Percentiles rank a stretch among this genome's conserved stretches.
These are phyloP conservation scores for Chionodraco myersi DNA, from an alignment of 2,113 vertebrate genomes.

Conservation along the genomic window DNA sequence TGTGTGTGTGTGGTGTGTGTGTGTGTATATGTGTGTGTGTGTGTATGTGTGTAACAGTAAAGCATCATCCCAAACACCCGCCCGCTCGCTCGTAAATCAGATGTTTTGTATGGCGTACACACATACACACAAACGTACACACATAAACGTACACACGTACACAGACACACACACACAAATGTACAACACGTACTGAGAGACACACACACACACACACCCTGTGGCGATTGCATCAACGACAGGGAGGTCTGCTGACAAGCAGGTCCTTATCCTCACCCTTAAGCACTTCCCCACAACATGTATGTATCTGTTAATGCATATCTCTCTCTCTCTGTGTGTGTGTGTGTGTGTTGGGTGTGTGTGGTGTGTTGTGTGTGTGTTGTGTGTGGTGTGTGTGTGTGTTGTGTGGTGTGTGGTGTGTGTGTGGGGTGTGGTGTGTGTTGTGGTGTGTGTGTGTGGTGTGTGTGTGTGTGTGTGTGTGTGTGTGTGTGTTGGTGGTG, in stretches of 20 bases:
- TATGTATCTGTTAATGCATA: background rate
- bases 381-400: background rate
- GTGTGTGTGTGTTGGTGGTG: background rate
- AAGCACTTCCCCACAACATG: constrained; percentile 48
- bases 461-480: background rate
- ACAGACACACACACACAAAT: constrained; percentile 12
- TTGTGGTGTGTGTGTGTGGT: constrained; percentile 11
- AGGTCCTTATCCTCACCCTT: constrained; percentile 56
- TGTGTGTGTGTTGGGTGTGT: constrained; percentile 13
- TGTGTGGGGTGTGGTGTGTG: background rate
- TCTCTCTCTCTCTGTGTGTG: background rate
- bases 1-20: constrained; percentile 21
- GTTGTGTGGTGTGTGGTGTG: background rate
- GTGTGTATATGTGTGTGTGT: constrained; percentile 8
- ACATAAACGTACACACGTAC: background rate
- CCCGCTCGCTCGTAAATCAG: constrained; percentile 62
- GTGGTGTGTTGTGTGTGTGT: constrained; percentile 16
- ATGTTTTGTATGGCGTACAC: constrained; percentile 63
- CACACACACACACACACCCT: constrained; percentile 27
- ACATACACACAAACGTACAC: background rate
- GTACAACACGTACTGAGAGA: background rate
- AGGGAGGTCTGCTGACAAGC: constrained; percentile 69
- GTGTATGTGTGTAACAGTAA: constrained; percentile 51
- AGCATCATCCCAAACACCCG: constrained; percentile 47
- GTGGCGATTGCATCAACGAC: constrained; percentile 44